These are phyloP conservation scores for Eurypyga helias DNA, from an alignment of 2,113 vertebrate species.

Conservation along the genomic window DNA sequence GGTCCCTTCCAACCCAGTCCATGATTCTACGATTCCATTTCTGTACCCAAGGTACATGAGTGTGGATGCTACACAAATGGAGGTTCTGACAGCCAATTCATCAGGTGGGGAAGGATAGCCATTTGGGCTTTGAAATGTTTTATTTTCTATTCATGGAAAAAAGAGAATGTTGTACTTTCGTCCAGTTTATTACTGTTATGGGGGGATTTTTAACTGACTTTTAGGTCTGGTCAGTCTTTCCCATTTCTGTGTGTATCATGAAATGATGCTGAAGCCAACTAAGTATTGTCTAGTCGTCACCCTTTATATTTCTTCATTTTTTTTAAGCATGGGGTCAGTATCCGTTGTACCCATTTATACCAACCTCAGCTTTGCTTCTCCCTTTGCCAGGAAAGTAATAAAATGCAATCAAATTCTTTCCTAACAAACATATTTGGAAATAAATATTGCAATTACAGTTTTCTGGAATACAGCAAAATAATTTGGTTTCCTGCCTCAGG, in stretches of 20 bases:
- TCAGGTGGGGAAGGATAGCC: neutral
- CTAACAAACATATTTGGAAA: neutral
- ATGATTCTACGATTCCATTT: neutral
- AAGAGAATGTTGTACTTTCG: neutral
- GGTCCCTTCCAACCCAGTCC: neutral
- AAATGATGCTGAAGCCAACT: neutral
- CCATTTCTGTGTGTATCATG: neutral
- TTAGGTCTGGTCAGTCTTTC: neutral
- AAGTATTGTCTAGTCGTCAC: neutral
- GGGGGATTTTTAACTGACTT: neutral
- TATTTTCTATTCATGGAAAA: neutral
- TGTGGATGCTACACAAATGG: neutral
- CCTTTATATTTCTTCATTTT: neutral
- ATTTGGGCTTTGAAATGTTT: neutral
- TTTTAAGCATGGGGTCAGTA: neutral
- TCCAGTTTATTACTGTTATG: neutral
- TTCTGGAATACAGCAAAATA: neutral
- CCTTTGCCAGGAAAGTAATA: neutral
- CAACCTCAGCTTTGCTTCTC: neutral
- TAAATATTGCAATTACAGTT: conserved; percentile 1
- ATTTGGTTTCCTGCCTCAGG: neutral
- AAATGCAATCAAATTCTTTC: neutral
- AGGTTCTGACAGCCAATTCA: neutral
- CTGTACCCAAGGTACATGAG: neutral
- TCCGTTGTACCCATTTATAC: neutral